Evolutionary conservation across 2,888 invertebrate species (phyloP).

Genomic region (Aleiodes leptofemur): DNA sequence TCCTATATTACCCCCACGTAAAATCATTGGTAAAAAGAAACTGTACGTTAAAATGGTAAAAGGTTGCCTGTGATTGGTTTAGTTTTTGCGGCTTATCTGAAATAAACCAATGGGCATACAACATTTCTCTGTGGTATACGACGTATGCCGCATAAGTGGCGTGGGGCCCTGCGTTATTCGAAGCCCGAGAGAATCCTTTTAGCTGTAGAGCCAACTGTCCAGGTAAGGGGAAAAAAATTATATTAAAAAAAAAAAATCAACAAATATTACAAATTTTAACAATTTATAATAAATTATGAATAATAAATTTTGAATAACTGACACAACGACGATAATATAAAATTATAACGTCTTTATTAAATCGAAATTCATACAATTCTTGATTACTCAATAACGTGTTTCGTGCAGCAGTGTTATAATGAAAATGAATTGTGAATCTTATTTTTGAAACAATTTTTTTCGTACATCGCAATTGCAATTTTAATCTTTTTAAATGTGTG

Average conservation of each 20-base stretch:
- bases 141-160: slow-evolving; percentile 80
- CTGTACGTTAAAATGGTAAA: slow-evolving; percentile 75
- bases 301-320: neutral
- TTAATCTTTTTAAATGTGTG: neutral
- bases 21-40: slow-evolving; percentile 75
- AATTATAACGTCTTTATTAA: neutral
- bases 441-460: neutral
- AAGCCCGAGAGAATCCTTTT: slow-evolving; percentile 78
- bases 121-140: slow-evolving; percentile 76
- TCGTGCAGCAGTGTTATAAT: slow-evolving; percentile 30
- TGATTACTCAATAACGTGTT: slow-evolving; percentile 29
- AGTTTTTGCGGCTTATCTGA: slow-evolving; percentile 79
- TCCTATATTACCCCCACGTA: no score
- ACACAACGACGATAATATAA: slow-evolving; percentile 1
- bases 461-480: neutral
- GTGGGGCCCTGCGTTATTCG: slow-evolving; percentile 80
- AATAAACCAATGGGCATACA: slow-evolving; percentile 77
- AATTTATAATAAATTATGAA: neutral
- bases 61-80: slow-evolving; percentile 76
- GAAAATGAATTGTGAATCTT: slow-evolving; percentile 20
- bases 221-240: slow-evolving; percentile 77
- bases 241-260: slow-evolving; percentile 29
- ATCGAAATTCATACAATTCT: slow-evolving; percentile 1
- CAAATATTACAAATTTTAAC: neutral
- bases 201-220: slow-evolving; percentile 78